phyloP scores from a whole-genome alignment of 2,888 invertebrate genomes.

The Temnothorax ravouxi region DNA sequence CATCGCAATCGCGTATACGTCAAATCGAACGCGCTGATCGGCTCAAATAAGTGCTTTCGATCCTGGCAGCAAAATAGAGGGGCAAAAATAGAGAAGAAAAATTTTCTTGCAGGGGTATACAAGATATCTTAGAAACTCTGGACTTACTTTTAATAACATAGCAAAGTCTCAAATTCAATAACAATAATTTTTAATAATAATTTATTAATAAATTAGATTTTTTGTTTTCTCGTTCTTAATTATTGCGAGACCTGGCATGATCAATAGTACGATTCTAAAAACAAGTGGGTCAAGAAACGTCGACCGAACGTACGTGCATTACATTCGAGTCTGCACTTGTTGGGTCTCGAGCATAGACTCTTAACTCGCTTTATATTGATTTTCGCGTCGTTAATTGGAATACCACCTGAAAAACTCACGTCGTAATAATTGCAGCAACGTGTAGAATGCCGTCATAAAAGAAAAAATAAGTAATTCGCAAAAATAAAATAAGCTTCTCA shows the following conservation, averaged over 20 bases:
- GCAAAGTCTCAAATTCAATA: neutral
- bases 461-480: neutral
- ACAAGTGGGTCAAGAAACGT: neutral
- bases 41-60: neutral
- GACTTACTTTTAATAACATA: too few relatives aligned
- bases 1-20: neutral
- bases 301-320: neutral
- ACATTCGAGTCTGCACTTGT: neutral
- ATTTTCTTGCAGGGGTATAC: too few relatives aligned
- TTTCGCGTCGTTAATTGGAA: neutral
- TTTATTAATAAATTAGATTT: neutral
- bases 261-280: conserved; percentile 5
- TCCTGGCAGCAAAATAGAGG: neutral
- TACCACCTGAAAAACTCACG: neutral
- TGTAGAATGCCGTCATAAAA: neutral
- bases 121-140: neutral
- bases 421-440: neutral
- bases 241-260: neutral
- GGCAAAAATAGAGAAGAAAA: neutral
- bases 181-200: neutral
- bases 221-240: neutral
- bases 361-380: neutral
- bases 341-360: neutral
- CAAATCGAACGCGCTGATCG: conserved; percentile 1
- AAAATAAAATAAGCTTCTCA: neutral